Evolutionary conservation across 2,888 invertebrate genomes (phyloP).

Genomic region (Phytoseiulus persimilis): DNA sequence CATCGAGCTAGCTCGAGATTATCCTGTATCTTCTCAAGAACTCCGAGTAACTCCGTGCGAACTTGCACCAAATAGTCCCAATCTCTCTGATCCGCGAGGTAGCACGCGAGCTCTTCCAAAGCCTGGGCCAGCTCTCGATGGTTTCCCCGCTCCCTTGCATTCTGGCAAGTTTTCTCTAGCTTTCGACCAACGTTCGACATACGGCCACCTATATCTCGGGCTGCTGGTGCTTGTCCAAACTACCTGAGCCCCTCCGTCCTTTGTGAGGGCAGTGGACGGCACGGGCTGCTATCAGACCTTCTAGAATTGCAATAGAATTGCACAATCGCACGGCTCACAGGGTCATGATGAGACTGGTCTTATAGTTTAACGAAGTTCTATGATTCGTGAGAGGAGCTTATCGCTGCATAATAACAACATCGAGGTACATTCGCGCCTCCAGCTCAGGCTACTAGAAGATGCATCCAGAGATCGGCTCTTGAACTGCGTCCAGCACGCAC

Average conservation of each 20-base stretch:
- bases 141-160: conserved; percentile 22
- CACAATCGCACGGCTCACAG: background rate
- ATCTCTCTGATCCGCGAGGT: background rate
- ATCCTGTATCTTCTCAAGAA: background rate
- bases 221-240: no score
- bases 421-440: background rate
- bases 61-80: conserved; percentile 13
- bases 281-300: no score
- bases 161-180: conserved; percentile 28
- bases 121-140: conserved; percentile 9
- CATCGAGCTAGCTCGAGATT: conserved; percentile 17
- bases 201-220: background rate
- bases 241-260: no score
- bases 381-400: background rate
- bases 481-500: background rate
- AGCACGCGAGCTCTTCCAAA: conserved; percentile 26
- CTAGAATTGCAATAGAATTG: background rate
- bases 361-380: background rate
- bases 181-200: background rate
- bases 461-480: background rate
- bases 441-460: background rate
- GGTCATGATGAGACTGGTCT: background rate
- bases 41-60: background rate
- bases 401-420: background rate
- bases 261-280: no score